These are phyloP conservation scores for Amphipoea lucens DNA, from an alignment of 2,888 invertebrate genomes.

Conservation along the genomic window DNA sequence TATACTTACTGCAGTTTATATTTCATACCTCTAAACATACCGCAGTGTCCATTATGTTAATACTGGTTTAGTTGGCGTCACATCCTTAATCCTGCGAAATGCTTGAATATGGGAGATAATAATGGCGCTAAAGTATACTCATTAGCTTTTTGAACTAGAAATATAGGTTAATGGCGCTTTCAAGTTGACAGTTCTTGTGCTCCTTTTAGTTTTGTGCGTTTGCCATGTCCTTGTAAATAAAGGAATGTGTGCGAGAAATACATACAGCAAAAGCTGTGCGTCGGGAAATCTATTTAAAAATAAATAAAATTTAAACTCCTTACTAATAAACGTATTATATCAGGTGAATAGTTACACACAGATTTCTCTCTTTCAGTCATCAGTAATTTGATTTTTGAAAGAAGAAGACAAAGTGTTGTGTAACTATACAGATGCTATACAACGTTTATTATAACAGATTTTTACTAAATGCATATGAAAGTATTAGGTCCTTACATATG, in stretches of 20 bases:
- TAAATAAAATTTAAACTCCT: too few relatives aligned
- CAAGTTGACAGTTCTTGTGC: background rate
- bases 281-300: too few relatives aligned
- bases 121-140: slow-evolving; percentile 24
- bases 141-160: slow-evolving; percentile 19
- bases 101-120: slow-evolving; percentile 7
- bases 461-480: too few relatives aligned
- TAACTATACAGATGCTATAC: too few relatives aligned
- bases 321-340: too few relatives aligned
- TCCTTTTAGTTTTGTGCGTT: background rate
- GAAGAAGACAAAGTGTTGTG: too few relatives aligned
- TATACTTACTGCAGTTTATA: slow-evolving; percentile 29
- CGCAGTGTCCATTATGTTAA: slow-evolving; percentile 57
- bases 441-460: too few relatives aligned
- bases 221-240: background rate
- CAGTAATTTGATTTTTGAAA: too few relatives aligned
- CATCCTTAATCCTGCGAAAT: slow-evolving; percentile 34
- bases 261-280: too few relatives aligned
- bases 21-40: slow-evolving; percentile 45
- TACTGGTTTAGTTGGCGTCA: slow-evolving; percentile 35
- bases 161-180: slow-evolving; percentile 12
- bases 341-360: too few relatives aligned
- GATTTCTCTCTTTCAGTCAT: too few relatives aligned
- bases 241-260: background rate
- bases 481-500: too few relatives aligned